Evolutionary conservation across 2,797 vertebrate species (phyloP), one percentile per base, ranked within the genome.

Genomic region (Cyclopterus lumpus): DNA sequence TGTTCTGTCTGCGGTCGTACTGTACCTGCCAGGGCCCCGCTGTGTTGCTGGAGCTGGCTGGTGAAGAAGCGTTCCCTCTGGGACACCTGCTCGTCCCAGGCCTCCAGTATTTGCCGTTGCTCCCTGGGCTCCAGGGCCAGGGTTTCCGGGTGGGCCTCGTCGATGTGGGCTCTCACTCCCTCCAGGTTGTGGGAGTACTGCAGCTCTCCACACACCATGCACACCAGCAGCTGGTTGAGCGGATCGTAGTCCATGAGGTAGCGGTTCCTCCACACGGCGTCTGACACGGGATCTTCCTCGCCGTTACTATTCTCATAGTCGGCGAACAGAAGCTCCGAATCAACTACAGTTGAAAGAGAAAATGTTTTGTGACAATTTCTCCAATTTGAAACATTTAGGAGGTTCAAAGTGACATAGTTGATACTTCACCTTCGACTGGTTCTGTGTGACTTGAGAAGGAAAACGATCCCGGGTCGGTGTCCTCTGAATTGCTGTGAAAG

Each of bases 231-330:
- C 91, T 96, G 96, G 88, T 95, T 96, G 83, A 95, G 93, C 0
- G 95, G 95, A 81, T 98, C 96, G 8, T 95, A 96, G 91, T 97
- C 97, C 96, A 97, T 97, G 88, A 97, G 96, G 93, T 96, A 97
- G 85, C 91, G 83, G 73, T 67, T 92, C 86, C 95, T 91, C 95
- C 95, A 96, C 49, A 82, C 71, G 0, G 42, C 62, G 36, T 87
- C 93, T 0, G 93, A 89, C 30, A 92, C 40, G 0, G 86, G 60
- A 18, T 53, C 86, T 2, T 93, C 92, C 15, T 88, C 86, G 0
- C 83, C 69, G 0, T 73, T 61, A 0, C 73, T 48, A 2, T 59
- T 61, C 57, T 89, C 90, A 1, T 79, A 88, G 68, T 90, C 86
- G 0, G 59, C 4, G 1, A 91, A 80, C 48, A 81, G 70, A 30